Conservation (phyloP, 92 coral and sea anemone species). For the Actinostola sp. region DNA sequence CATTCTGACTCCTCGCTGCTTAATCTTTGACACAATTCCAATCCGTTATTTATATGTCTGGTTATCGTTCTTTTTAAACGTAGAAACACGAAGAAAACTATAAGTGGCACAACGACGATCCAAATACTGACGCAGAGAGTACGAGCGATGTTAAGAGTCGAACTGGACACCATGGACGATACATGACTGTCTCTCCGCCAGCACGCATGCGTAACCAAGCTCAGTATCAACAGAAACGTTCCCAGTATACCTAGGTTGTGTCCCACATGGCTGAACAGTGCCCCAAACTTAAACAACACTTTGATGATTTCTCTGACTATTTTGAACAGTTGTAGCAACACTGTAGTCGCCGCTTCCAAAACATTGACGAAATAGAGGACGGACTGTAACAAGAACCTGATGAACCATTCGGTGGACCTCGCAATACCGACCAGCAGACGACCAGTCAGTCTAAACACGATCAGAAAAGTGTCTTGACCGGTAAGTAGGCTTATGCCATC, state of each 20-base stretch:
- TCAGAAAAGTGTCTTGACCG: too few relatives aligned
- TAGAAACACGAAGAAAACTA: background rate
- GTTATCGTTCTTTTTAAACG: background rate
- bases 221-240: background rate
- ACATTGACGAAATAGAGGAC: conserved; percentile 1
- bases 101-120: conserved; percentile 1
- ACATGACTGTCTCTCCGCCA: background rate
- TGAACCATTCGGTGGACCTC: background rate
- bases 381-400: conserved; percentile 3
- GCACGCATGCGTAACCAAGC: conserved; percentile 9
- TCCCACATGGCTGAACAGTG: conserved; percentile 3
- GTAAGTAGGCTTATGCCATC: too few relatives aligned
- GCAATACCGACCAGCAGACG: background rate
- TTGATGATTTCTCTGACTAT: conserved; percentile 4
- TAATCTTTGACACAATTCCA: too few relatives aligned
- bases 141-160: background rate
- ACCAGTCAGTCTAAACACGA: too few relatives aligned
- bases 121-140: background rate
- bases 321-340: background rate
- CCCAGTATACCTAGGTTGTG: conserved; percentile 1
- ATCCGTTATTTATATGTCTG: background rate
- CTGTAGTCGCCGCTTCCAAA: background rate
- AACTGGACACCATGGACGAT: too few relatives aligned
- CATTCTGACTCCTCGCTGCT: too few relatives aligned
- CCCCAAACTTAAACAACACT: conserved; percentile 4